Conservation (phyloP, 1,140 invertebrate species). For the Periplaneta americana region DNA sequence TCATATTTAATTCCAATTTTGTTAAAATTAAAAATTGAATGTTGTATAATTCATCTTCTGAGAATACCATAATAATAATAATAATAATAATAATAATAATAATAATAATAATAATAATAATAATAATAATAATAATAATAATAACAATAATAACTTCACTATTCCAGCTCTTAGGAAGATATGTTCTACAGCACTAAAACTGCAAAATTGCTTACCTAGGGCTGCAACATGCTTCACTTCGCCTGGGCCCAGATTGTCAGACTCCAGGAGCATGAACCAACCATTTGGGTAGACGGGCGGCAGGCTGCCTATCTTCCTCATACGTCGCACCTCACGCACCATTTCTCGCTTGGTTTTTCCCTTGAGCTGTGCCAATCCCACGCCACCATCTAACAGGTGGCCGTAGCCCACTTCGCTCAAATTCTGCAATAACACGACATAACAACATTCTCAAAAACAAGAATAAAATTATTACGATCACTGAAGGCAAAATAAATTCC, state of each 20-base stretch:
- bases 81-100: too few relatives aligned
- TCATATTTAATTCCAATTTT: too few relatives aligned
- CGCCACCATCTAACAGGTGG: background rate
- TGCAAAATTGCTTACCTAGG: conserved; percentile 46
- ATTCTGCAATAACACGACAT: conserved; percentile 1
- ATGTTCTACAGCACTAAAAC: background rate
- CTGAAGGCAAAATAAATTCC: too few relatives aligned
- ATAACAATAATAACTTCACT: too few relatives aligned
- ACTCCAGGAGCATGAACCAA: conserved; percentile 78
- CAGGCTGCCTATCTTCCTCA: conserved; percentile 51
- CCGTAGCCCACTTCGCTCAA: conserved; percentile 11
- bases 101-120: too few relatives aligned
- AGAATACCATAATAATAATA: too few relatives aligned
- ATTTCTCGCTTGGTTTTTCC: background rate
- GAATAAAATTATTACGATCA: too few relatives aligned
- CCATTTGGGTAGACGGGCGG: conserved; percentile 87
- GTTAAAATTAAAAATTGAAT: too few relatives aligned
- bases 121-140: too few relatives aligned
- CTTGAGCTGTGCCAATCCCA: background rate
- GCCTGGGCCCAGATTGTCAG: conserved; percentile 50
- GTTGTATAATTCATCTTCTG: too few relatives aligned
- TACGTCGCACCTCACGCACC: conserved; percentile 31
- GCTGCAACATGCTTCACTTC: conserved; percentile 58
- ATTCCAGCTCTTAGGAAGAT: background rate
- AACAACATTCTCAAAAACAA: too few relatives aligned